Base-by-base conservation (phyloP, 2,888 invertebrate genomes). In the Calliopum simillimum region DNA sequence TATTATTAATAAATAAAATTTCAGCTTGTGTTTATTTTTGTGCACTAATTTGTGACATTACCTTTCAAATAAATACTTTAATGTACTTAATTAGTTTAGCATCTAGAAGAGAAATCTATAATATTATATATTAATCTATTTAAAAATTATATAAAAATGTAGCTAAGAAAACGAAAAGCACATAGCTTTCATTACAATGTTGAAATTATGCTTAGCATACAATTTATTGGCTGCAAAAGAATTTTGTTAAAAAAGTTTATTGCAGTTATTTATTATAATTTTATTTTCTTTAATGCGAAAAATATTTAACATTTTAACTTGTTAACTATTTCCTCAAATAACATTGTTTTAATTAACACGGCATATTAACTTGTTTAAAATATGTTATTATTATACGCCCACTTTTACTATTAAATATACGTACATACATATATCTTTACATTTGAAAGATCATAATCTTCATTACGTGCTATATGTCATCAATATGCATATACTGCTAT, bases 351-450 rank as follows among this genome's bases (percentile, higher is more conserved):
- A 49, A 49, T 49, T 19, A 19, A 49, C 33, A 33, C 33, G 33
- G 8, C 33, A 33, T n/a, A n/a, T n/a, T n/a, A n/a, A n/a, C n/a
- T n/a, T 8, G 33, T 33, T 33, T 8, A 33, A 33, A 33, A 33
- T 33, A 33, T 33, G 33, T 33, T 55, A 55, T 55, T 8, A 14
- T 13, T 46, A n/a, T 62, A 4, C 23, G 43, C 3, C 16, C 12
- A 33, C 43, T 43, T 33, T 5, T 62, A 62, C 14, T 33, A 21
- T 14, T 58, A 12, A 23, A 21, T 21, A 33, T 58, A 21, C 16
- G 21, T 58, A 58, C 16, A 53, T 51, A 25, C 51, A 64, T 21
- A 55, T 19, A 66, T 23, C 21, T n/a, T 33, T 68, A 59, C 49
- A 43, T 59, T 46, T 25, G 16, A 55, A 46, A 12, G 49, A n/a